phyloP scores from a whole-genome alignment of 35 echinoderm and acorn worm species.

The Amphiura filiformis region DNA sequence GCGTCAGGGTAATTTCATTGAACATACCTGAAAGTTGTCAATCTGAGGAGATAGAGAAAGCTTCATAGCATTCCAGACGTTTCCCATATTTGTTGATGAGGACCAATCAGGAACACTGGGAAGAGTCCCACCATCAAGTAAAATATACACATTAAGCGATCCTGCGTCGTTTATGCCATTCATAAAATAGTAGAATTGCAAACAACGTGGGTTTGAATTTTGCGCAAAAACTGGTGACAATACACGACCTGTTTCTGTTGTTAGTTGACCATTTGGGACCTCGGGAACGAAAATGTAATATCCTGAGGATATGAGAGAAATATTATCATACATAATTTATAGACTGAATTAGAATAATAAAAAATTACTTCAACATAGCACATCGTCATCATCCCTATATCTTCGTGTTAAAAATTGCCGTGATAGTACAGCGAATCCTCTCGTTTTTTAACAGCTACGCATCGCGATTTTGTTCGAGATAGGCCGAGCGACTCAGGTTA shows the following conservation, averaged over 20 bases:
- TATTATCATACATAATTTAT: no score
- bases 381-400: no score
- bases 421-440: no score
- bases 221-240: neutral
- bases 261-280: neutral
- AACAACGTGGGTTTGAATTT: neutral
- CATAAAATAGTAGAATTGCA: slow-evolving; percentile 53
- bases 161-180: slow-evolving; percentile 29
- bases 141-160: slow-evolving; percentile 18
- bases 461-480: no score
- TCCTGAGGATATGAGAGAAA: neutral
- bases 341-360: no score
- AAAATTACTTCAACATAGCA: no score
- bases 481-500: no score
- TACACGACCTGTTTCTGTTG: neutral
- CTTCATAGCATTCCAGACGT: slow-evolving; percentile 30
- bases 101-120: neutral
- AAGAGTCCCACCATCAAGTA: neutral
- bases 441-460: no score
- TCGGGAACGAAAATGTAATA: slow-evolving; percentile 44
- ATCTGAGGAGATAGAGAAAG: neutral
- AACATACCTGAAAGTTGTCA: slow-evolving; percentile 14
- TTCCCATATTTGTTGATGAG: slow-evolving; percentile 7
- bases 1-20: no score
- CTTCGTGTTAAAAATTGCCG: no score